Percentiles rank a stretch among this genome's conserved stretches.
phyloP scores from a whole-genome alignment of 2,888 invertebrate species.

The Nomada hirtipes region DNA sequence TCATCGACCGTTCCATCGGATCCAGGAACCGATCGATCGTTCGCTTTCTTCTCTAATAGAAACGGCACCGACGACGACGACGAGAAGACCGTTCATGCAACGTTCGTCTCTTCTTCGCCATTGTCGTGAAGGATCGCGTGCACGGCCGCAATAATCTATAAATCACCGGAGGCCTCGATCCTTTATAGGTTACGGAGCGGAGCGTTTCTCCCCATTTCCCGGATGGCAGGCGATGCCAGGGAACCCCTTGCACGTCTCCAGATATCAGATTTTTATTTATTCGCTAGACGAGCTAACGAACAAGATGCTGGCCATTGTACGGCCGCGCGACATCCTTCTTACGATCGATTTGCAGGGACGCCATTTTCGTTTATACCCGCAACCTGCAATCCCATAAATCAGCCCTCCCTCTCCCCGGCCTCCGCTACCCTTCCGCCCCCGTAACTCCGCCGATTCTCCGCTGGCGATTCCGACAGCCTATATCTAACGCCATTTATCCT shows the following conservation, averaged over 20 bases:
- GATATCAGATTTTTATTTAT: constrained; percentile 73
- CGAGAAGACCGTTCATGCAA: constrained; percentile 59
- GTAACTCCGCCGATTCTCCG: constrained; percentile 62
- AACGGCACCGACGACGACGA: constrained; percentile 32
- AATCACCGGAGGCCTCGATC: constrained; percentile 78
- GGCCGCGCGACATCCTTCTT: constrained; percentile 66
- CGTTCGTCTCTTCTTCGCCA: constrained; percentile 64
- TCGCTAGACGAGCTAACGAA: constrained; percentile 70
- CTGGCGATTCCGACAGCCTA: constrained; percentile 49
- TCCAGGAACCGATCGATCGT: constrained; percentile 6
- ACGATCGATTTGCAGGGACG: constrained; percentile 72
- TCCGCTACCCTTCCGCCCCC: constrained; percentile 19
- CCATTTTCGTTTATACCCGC: constrained; percentile 71
- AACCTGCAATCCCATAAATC: constrained; percentile 72
- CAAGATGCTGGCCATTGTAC: constrained; percentile 70
- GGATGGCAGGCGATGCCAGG: constrained; percentile 53
- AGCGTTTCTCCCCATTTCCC: constrained; percentile 56
- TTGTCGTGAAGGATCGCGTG: constrained; percentile 72
- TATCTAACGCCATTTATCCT: constrained; percentile 52
- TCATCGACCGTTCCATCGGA: constrained; percentile 18
- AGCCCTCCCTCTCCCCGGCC: constrained; percentile 35
- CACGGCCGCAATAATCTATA: constrained; percentile 77
- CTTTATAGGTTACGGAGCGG: constrained; percentile 73
- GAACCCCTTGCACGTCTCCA: constrained; percentile 57
- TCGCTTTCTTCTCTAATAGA: constrained; percentile 18